phyloP scores from a whole-genome alignment of 2,888 invertebrate species.

The Meta bourneti region DNA sequence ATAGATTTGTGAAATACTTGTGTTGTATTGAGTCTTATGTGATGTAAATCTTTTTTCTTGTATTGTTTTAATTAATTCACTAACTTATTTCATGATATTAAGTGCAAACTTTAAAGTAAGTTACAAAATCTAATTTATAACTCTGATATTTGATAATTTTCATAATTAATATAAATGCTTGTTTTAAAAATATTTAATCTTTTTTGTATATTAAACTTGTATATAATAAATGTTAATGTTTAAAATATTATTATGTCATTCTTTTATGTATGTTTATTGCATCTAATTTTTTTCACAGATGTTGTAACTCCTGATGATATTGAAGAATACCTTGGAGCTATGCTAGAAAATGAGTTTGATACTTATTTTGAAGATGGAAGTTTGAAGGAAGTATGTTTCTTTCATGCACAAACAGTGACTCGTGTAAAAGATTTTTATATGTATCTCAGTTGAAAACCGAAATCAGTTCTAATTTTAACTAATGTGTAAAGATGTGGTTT shows the following conservation, averaged over 20 bases:
- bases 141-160: too few relatives aligned
- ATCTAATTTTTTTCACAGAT: constrained; percentile 21
- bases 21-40: background rate
- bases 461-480: too few relatives aligned
- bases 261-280: too few relatives aligned
- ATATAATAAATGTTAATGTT: background rate
- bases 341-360: constrained; percentile 71
- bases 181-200: background rate
- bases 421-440: background rate
- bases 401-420: background rate
- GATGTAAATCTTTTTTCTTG: too few relatives aligned
- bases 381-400: constrained; percentile 34
- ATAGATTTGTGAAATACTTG: background rate
- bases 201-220: background rate
- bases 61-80: too few relatives aligned
- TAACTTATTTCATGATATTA: too few relatives aligned
- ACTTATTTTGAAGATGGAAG: constrained; percentile 70
- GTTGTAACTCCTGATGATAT: constrained; percentile 61
- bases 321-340: constrained; percentile 56
- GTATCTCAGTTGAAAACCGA: background rate
- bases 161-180: background rate
- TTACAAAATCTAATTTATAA: background rate
- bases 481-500: too few relatives aligned
- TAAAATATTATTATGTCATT: too few relatives aligned
- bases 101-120: too few relatives aligned